Percentiles rank a stretch among this genome's conserved stretches.
These are phyloP conservation scores for Tauraco erythrolophus DNA, from an alignment of 2,113 vertebrate genomes.

Conservation along the genomic window DNA sequence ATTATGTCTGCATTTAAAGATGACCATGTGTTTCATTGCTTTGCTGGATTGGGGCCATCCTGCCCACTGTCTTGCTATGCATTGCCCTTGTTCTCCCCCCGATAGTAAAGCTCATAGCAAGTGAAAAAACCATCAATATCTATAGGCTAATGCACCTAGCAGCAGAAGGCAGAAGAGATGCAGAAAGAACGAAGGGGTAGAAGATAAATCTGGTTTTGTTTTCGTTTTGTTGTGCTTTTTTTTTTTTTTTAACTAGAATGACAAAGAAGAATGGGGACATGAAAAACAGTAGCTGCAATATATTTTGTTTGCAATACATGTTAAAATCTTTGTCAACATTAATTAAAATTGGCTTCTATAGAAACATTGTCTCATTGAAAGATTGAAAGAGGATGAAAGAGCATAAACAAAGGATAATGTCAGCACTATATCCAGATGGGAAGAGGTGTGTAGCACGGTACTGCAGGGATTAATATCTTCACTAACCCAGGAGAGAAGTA, in stretches of 20 bases:
- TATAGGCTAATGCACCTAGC: neutral
- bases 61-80: neutral
- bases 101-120: neutral
- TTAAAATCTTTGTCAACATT: conserved; percentile 64
- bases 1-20: neutral
- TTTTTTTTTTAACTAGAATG: neutral
- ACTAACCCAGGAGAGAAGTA: conserved; percentile 47
- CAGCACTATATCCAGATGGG: conserved; percentile 46
- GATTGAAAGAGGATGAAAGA: conserved; percentile 41
- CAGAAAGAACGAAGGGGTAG: neutral
- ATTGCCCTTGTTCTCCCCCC: conserved; percentile 3
- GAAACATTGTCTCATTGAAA: conserved; percentile 37
- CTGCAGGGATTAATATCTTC: conserved; percentile 52
- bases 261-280: neutral
- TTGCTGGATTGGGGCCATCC: neutral
- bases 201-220: neutral
- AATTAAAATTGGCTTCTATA: conserved; percentile 41
- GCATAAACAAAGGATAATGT: conserved; percentile 65
- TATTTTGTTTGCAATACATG: conserved; percentile 27
- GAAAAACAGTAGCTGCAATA: conserved; percentile 29
- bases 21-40: neutral
- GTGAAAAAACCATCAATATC: neutral
- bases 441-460: neutral
- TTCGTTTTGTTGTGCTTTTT: no score
- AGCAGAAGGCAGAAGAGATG: neutral